phyloP scores from a whole-genome alignment of 2,888 invertebrate genomes.

The Cantharis nigra region DNA sequence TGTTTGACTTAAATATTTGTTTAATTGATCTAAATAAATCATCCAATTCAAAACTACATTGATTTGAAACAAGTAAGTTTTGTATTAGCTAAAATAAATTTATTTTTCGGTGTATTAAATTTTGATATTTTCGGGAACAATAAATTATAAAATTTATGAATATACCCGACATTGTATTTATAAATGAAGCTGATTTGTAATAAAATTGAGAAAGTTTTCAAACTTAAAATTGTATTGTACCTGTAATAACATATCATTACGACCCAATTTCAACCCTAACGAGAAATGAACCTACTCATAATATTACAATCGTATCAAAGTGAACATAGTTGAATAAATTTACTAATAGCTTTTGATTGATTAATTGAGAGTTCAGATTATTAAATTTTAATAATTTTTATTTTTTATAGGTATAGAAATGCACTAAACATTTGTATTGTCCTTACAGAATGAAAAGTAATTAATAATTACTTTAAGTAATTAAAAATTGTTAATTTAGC shows the following conservation, averaged over 20 bases:
- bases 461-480: not conserved
- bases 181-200: not conserved
- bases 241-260: not conserved
- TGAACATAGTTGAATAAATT: not conserved
- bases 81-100: too few relatives aligned
- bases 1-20: too few relatives aligned
- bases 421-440: not conserved
- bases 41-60: too few relatives aligned
- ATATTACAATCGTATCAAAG: not conserved
- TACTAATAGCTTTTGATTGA: not conserved
- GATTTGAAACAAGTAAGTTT: too few relatives aligned
- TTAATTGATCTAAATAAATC: too few relatives aligned
- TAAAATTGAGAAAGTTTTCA: not conserved
- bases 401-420: not conserved
- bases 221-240: not conserved
- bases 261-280: not conserved
- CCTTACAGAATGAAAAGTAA: not conserved
- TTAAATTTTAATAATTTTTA: not conserved
- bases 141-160: not conserved
- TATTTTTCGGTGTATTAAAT: not conserved
- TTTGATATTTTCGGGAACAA: not conserved
- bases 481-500: not conserved
- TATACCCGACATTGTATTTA: not conserved
- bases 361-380: not conserved
- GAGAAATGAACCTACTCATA: not conserved